These are phyloP conservation scores for Camarhynchus parvulus DNA, from an alignment of 2,113 vertebrate species.

Conservation along the genomic window DNA sequence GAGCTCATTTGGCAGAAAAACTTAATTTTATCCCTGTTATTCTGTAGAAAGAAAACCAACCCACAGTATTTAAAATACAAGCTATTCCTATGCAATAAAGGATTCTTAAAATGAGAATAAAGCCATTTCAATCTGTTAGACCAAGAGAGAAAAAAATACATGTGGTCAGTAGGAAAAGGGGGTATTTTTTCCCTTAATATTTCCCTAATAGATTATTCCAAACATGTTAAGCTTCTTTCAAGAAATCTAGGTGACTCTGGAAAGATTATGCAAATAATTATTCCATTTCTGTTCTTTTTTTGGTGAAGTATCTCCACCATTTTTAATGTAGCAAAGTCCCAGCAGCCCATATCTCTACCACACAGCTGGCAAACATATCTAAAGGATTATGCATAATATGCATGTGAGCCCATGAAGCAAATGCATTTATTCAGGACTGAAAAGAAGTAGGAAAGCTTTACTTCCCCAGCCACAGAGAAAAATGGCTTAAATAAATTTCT, in stretches of 20 bases:
- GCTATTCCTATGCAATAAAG: background rate
- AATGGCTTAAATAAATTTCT: conserved; percentile 53
- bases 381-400: conserved; percentile 88
- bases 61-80: background rate
- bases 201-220: conserved; percentile 75
- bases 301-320: conserved; percentile 52
- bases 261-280: conserved; percentile 81
- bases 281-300: conserved; percentile 67
- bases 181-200: conserved; percentile 45
- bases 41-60: background rate
- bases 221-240: conserved; percentile 76
- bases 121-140: background rate
- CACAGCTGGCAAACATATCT: conserved; percentile 92
- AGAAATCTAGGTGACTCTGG: conserved; percentile 71
- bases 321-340: conserved; percentile 75
- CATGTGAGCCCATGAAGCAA: conserved; percentile 50
- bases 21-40: background rate
- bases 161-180: background rate
- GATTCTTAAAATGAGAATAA: background rate
- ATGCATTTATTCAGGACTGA: conserved; percentile 50
- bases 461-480: conserved; percentile 40
- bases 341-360: conserved; percentile 87
- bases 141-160: conserved; percentile 8
- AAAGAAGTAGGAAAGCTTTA: conserved; percentile 43
- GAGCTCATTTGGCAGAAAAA: background rate